phyloP scores from a whole-genome alignment of 92 coral and sea anemone species.

The Virgularia gustaviana region DNA sequence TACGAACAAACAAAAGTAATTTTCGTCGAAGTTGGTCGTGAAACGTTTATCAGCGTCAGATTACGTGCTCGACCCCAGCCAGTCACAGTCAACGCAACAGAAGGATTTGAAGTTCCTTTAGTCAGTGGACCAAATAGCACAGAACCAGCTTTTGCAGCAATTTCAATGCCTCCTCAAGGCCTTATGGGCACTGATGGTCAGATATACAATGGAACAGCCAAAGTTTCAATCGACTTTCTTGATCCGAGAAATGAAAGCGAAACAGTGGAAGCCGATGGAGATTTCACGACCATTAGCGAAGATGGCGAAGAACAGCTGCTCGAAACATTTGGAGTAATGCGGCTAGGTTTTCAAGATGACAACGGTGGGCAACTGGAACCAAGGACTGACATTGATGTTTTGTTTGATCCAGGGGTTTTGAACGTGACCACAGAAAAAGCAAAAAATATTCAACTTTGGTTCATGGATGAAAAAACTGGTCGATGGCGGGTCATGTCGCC shows the following conservation, averaged over 20 bases:
- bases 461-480: conserved; percentile 58
- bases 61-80: conserved; percentile 35
- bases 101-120: conserved; percentile 28
- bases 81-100: conserved; percentile 16
- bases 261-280: conserved; percentile 57
- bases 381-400: conserved; percentile 29
- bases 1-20: conserved; percentile 39
- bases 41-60: conserved; percentile 31
- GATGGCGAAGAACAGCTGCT: conserved; percentile 54
- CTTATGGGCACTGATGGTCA: conserved; percentile 46
- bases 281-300: conserved; percentile 52
- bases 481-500: conserved; percentile 45
- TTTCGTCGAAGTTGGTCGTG: conserved; percentile 22
- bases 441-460: conserved; percentile 49
- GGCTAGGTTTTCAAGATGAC: conserved; percentile 46
- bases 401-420: conserved; percentile 50
- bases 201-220: conserved; percentile 47
- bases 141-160: conserved; percentile 36
- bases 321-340: conserved; percentile 57
- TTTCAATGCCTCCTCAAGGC: conserved; percentile 54
- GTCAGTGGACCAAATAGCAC: no score
- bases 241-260: conserved; percentile 57
- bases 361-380: conserved; percentile 45
- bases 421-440: conserved; percentile 30
- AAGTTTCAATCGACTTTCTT: conserved; percentile 38